A percentile compares a stretch with the other conserved stretches of the same genome.
Conservation (phyloP, 2,888 invertebrate species). For the Athalia circularis region DNA sequence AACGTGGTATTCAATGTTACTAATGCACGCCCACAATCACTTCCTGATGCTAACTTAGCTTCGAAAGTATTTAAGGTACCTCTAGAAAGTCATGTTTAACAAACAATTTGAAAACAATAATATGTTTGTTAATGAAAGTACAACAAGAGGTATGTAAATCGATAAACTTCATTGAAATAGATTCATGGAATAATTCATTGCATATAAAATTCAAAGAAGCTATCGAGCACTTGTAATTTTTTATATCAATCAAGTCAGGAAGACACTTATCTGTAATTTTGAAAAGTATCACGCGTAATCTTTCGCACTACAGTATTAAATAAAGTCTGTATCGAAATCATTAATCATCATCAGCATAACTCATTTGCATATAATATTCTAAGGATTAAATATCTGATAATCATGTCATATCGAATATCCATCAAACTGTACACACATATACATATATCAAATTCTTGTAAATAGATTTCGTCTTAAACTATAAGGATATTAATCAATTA, state of each 20-base stretch:
- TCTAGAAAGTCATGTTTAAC: constrained; percentile 78
- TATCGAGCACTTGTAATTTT: not conserved
- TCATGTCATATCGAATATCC: not conserved
- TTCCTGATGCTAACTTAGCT: constrained; percentile 74
- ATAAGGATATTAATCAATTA: not conserved
- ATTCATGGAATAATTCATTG: not conserved
- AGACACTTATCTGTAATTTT: constrained; percentile 18
- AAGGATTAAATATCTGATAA: not conserved
- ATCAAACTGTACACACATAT: constrained; percentile 10
- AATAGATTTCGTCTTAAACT: not conserved
- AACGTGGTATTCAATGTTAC: constrained; percentile 76
- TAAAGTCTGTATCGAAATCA: constrained; percentile 7
- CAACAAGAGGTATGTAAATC: not conserved
- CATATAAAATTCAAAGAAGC: constrained; percentile 14
- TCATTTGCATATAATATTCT: not conserved
- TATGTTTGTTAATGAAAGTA: not conserved
- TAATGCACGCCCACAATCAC: constrained; percentile 75
- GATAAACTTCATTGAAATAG: not conserved
- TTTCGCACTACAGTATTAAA: constrained; percentile 13
- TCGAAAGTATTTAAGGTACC: constrained; percentile 77
- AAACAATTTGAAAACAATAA: constrained; percentile 1
- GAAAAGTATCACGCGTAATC: not conserved
- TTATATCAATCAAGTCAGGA: constrained; percentile 19
- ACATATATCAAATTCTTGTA: not conserved
- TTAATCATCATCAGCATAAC: constrained; percentile 2